phyloP scores from a whole-genome alignment of 1,140 invertebrate genomes.

The Drosophila chauvacae region DNA sequence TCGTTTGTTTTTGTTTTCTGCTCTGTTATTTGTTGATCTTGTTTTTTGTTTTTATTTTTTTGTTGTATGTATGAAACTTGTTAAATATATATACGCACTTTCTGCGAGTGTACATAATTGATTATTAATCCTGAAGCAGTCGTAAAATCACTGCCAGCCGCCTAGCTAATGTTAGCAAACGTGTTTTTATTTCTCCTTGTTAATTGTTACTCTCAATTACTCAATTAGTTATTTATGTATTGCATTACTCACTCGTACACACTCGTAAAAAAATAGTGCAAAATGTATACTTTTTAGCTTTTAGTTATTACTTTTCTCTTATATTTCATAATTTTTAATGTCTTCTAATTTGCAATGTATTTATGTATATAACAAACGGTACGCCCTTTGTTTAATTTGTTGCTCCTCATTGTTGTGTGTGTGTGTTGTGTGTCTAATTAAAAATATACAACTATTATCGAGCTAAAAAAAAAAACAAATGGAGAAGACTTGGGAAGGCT shows the following conservation, averaged over 20 bases:
- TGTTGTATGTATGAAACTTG: conserved; percentile 32
- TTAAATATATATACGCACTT: conserved; percentile 38
- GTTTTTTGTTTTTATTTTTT: background rate
- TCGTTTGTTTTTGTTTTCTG: conserved; percentile 34
- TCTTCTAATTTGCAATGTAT: conserved; percentile 9
- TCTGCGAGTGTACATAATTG: conserved; percentile 30
- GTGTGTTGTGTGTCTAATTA: background rate
- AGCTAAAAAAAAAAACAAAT: conserved; percentile 8
- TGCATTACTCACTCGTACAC: conserved; percentile 4
- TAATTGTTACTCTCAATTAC: conserved; percentile 11
- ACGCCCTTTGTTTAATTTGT: background rate
- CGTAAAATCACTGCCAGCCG: conserved; percentile 30
- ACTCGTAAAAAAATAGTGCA: conserved; percentile 47
- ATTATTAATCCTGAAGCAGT: conserved; percentile 43
- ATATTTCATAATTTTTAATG: background rate
- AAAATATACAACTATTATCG: conserved; percentile 7
- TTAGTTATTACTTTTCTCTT: conserved; percentile 1
- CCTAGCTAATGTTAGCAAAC: conserved; percentile 38
- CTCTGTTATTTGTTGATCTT: conserved; percentile 25
- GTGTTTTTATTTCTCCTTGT: conserved; percentile 6
- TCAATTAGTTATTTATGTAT: conserved; percentile 10
- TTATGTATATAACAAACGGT: conserved; percentile 35
- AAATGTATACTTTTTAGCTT: conserved; percentile 17
- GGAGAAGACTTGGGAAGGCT: background rate
- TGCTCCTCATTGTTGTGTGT: conserved; percentile 16